These are phyloP conservation scores for Drosophila parthenogenetica DNA, from an alignment of 2,888 invertebrate species.

Conservation along the genomic window DNA sequence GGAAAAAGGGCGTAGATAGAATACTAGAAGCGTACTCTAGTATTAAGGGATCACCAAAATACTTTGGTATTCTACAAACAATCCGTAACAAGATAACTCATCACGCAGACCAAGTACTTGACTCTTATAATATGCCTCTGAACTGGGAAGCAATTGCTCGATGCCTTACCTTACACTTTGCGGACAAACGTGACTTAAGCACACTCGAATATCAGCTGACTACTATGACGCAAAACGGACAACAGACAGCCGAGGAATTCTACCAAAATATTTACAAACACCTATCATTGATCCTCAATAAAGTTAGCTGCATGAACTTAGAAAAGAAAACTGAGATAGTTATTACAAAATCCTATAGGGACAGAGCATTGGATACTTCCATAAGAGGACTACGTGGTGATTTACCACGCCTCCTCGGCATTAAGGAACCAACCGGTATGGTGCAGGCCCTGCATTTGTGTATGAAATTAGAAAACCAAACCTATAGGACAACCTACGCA, in stretches of 20 bases:
- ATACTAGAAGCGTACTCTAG: neutral
- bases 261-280: neutral
- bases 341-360: too few species aligned
- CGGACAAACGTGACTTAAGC: too few species aligned
- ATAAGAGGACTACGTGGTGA: too few species aligned
- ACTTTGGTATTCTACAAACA: neutral
- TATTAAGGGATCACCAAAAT: neutral
- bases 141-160: too few species aligned
- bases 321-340: neutral
- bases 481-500: neutral
- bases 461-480: too few species aligned
- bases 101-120: neutral
- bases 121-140: too few species aligned
- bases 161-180: too few species aligned
- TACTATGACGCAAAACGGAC: neutral
- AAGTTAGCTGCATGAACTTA: neutral
- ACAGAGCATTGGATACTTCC: too few species aligned
- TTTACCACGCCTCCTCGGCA: too few species aligned
- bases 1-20: neutral
- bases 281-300: neutral
- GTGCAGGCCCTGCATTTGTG: slow-evolving; percentile 5
- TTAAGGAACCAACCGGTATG: too few species aligned
- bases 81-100: neutral
- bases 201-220: neutral
- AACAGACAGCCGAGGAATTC: neutral